Base-by-base conservation (phyloP, 2,888 invertebrate genomes). In the Mimachlamys varia region DNA sequence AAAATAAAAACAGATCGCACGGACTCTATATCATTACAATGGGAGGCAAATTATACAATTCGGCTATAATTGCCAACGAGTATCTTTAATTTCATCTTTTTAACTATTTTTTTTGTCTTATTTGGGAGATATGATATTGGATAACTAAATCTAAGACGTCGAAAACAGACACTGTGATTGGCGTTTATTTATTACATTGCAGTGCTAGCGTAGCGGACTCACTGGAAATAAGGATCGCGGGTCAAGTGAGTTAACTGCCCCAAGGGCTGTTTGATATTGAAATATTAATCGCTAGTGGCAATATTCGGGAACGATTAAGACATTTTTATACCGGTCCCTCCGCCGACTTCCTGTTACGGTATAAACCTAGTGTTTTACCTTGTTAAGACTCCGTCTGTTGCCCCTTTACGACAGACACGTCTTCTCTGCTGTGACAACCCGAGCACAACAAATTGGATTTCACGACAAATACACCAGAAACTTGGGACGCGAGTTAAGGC, bases 321-420 rank as follows among this genome's bases (percentile, higher is more conserved):
- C 76, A 12, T 76, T 76, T 76, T 76, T 76, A 76, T 76, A 33
- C 27, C 76, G 12, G 22, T 76, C 33, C 76, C 76, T 27, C 76
- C 27, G 33, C 33, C 27, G 76, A 76, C 76, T 76, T 76, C 76
- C 76, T 76, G 33, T 76, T 76, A 76, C 76, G 12, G 76, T 76
- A 76, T 76, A 76, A 27, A 76, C 76, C 4, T 27, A 33, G 76
- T 76, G 33, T 76, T 76, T 76, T 76, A 76, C 76, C 76, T 76
- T 76, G 76, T 76, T 76, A 76, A 33, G 76, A 27, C 1, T 12
- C 27, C 76, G 76, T 10, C 27, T 76, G 76, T 15, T 33, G 33
- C 22, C 76, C 33, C 76, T 76, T 76, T 76, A 76, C 76, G 76
- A 76, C 76, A 76, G 76, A 76, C 33, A 7, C 1, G 33, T 33